These are phyloP conservation scores for Zootermopsis nevadensis DNA, from an alignment of 2,888 invertebrate species.

Conservation along the genomic window DNA sequence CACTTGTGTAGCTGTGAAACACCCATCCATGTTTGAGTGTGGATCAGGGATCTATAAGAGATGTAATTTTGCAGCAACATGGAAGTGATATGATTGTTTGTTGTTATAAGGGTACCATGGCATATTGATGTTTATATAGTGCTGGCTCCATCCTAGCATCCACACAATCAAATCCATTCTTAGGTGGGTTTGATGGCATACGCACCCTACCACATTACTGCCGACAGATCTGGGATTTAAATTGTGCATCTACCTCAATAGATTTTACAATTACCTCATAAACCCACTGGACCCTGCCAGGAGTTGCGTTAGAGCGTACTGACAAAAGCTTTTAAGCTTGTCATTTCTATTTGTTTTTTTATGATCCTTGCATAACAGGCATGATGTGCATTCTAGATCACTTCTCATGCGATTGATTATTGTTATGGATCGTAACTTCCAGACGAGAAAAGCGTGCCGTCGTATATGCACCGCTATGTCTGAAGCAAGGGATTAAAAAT, in stretches of 20 bases:
- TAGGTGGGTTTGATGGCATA: background rate
- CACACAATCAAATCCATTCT: background rate
- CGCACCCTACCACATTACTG: background rate
- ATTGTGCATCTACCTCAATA: constrained; percentile 40
- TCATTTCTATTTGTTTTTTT: background rate
- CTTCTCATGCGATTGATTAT: too few species aligned
- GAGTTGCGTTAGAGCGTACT: background rate
- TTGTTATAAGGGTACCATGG: background rate
- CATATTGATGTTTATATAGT: background rate
- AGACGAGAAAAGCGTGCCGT: background rate
- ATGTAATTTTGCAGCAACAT: background rate
- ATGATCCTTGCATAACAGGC: background rate
- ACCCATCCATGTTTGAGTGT: background rate
- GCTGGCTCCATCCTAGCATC: too few species aligned
- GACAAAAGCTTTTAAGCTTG: background rate
- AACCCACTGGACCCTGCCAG: constrained; percentile 3
- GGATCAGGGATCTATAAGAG: background rate
- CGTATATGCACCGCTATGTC: background rate
- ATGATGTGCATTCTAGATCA: constrained; percentile 14
- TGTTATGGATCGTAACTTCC: background rate
- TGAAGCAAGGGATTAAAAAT: background rate
- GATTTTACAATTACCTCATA: constrained; percentile 26
- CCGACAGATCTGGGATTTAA: constrained; percentile 20
- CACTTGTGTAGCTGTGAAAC: constrained; percentile 8
- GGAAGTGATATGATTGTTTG: background rate